phyloP scores from a whole-genome alignment of 2,888 invertebrate species.

The Acronicta psi region DNA sequence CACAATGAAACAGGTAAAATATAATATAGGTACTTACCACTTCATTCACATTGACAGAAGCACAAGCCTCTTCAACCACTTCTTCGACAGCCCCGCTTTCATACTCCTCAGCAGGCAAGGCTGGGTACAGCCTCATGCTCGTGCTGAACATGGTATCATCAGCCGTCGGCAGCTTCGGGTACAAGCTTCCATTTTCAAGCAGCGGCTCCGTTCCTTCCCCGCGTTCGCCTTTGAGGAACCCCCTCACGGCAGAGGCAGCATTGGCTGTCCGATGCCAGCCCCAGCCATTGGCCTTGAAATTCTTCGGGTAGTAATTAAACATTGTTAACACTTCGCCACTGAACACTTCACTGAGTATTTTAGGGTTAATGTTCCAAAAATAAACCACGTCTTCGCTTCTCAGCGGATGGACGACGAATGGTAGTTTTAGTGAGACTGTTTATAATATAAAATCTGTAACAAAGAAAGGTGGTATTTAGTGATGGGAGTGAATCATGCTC shows the following conservation, averaged over 20 bases:
- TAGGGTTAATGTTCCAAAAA: slow-evolving; percentile 41
- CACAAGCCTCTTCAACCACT: slow-evolving; percentile 82
- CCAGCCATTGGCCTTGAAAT: slow-evolving; percentile 84
- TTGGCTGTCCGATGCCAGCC: slow-evolving; percentile 80
- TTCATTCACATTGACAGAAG: slow-evolving; percentile 78
- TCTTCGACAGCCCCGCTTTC: slow-evolving; percentile 82
- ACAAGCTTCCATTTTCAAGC: slow-evolving; percentile 74
- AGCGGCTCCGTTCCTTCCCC: slow-evolving; percentile 73
- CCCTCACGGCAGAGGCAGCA: slow-evolving; percentile 76
- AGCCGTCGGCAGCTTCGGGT: slow-evolving; percentile 77
- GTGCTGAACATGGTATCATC: slow-evolving; percentile 77
- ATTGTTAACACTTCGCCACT: slow-evolving; percentile 46
- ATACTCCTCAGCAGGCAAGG: slow-evolving; percentile 82
- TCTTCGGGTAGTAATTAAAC: slow-evolving; percentile 81
- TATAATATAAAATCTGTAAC: slow-evolving; percentile 55
- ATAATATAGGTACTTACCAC: slow-evolving; percentile 77
- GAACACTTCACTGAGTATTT: slow-evolving; percentile 34
- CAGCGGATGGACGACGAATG: slow-evolving; percentile 54
- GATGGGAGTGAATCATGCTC: slow-evolving; percentile 13
- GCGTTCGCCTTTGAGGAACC: slow-evolving; percentile 78
- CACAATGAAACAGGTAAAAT: not conserved
- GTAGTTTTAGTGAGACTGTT: slow-evolving; percentile 29
- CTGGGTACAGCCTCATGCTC: slow-evolving; percentile 79
- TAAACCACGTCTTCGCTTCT: slow-evolving; percentile 54
- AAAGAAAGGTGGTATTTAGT: slow-evolving; percentile 47